phyloP scores from a whole-genome alignment of 2,797 vertebrate species.

The Petrocephalus sullivani region DNA sequence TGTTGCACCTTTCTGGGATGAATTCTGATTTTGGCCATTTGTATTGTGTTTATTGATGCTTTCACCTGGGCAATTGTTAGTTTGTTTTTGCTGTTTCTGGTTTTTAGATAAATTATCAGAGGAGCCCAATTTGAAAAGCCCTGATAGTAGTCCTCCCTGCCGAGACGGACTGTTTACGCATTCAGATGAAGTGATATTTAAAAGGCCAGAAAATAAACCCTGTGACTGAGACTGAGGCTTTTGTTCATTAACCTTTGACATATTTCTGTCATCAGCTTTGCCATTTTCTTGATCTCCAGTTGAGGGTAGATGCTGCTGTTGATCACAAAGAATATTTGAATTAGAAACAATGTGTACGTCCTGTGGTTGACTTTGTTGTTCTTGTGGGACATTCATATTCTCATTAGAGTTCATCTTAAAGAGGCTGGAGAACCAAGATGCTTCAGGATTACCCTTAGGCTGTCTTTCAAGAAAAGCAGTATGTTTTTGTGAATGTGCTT shows the following conservation, averaged over 20 bases:
- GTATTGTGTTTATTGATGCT: conserved; percentile 34
- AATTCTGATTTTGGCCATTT: conserved; percentile 18
- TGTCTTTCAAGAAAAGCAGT: conserved; percentile 18
- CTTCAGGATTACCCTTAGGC: conserved; percentile 48
- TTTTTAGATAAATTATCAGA: conserved; percentile 42
- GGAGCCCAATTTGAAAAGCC: conserved; percentile 62
- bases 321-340: conserved; percentile 30
- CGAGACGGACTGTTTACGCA: conserved; percentile 47
- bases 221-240: conserved; percentile 47
- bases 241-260: conserved; percentile 33
- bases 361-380: neutral
- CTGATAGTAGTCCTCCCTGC: conserved; percentile 63
- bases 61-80: conserved; percentile 39
- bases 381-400: conserved; percentile 22
- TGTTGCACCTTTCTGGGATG: neutral
- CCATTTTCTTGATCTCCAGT: conserved; percentile 28
- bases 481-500: conserved; percentile 22
- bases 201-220: conserved; percentile 52
- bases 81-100: conserved; percentile 37
- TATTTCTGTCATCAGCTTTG: conserved; percentile 33
- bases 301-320: conserved; percentile 26
- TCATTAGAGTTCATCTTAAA: conserved; percentile 47
- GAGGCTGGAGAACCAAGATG: conserved; percentile 61
- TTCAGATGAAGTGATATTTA: conserved; percentile 52
- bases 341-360: conserved; percentile 24